Evolutionary conservation across 2,113 vertebrate genomes (phyloP), one percentile per base, ranked within the genome.

Genomic region (Physeter macrocephalus): DNA sequence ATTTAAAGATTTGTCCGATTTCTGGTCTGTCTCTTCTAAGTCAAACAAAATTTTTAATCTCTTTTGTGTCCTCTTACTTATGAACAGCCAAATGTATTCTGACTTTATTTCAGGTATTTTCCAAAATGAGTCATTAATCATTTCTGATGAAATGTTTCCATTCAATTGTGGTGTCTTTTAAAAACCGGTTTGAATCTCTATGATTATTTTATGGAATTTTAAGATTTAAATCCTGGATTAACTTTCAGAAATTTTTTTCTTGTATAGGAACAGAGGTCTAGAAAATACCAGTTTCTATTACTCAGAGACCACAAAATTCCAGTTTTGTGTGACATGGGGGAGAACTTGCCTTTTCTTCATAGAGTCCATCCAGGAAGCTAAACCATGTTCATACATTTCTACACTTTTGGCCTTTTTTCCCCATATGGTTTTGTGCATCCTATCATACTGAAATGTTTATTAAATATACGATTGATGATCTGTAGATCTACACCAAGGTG

Each of bases 141-240:
- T 86, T 78, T 96, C 31, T 54, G 43, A 94, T 46, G 29, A 94
- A 66, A 61, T 87, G 25, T 94, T 97, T 94, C 59, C 85, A 72
- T 92, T 95, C 43, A 78, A 6, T 81, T 72, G 39, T 93, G 81
- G 23, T 80, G 6, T 77, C 69, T 90, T 88, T 84, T n/a, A 84
- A 88, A 92, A 96, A 77, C 1, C 13, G 18, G 2, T 80, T 95
- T 88, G 46, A 66, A 80, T 41, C 27, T 88, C 41, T 92, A 8
- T 14, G n/a, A 54, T 81, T 88, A 27, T 81, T 34, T 83, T 83
- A 39, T 95, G 34, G n/a, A 75, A 93, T 80, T 83, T 88, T 94
- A 78, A 75, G 43, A 84, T 75, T 88, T 46, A 90, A 90, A 64
- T 59, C 25, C 61, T 88, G 41, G 83, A 87, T 95, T 87, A 90